phyloP scores from a whole-genome alignment of 2,888 invertebrate genomes.

The Acanthosepion esculentum region DNA sequence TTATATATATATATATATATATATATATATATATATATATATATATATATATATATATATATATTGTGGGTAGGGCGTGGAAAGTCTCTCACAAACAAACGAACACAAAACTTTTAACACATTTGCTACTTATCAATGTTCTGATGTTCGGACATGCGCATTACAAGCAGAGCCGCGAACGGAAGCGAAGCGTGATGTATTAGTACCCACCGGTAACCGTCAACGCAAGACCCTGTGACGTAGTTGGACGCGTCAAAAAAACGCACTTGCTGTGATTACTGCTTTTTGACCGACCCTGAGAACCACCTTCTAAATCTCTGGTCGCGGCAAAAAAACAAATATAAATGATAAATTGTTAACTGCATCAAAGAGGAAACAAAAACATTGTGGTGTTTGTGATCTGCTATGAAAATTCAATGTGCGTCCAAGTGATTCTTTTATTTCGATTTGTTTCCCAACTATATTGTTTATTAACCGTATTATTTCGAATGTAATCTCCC shows the following conservation, averaged over 20 bases:
- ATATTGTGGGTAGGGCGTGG: background rate
- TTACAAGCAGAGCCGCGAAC: background rate
- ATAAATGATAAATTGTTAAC: slow-evolving; percentile 12
- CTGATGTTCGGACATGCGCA: background rate
- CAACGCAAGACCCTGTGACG: background rate
- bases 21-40: background rate
- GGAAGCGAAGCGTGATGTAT: background rate
- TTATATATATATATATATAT: slow-evolving; percentile 2
- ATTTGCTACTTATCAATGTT: slow-evolving; percentile 16
- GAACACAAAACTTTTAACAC: slow-evolving; percentile 33
- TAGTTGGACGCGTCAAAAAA: background rate
- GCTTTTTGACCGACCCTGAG: background rate
- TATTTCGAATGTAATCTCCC: no score
- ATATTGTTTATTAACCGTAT: background rate
- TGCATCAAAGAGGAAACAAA: background rate
- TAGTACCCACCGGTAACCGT: slow-evolving; percentile 33
- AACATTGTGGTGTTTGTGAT: background rate
- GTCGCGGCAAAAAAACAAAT: background rate
- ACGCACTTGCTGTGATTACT: background rate
- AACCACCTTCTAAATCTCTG: slow-evolving; percentile 15
- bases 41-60: background rate
- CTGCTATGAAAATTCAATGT: background rate
- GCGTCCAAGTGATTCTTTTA: background rate
- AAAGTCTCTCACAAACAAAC: background rate
- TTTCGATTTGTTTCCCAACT: background rate